A percentile compares a stretch with the other conserved stretches of the same genome.
These are phyloP conservation scores for Myotis vivesi DNA, from an alignment of 2,797 vertebrate genomes.

Conservation along the genomic window DNA sequence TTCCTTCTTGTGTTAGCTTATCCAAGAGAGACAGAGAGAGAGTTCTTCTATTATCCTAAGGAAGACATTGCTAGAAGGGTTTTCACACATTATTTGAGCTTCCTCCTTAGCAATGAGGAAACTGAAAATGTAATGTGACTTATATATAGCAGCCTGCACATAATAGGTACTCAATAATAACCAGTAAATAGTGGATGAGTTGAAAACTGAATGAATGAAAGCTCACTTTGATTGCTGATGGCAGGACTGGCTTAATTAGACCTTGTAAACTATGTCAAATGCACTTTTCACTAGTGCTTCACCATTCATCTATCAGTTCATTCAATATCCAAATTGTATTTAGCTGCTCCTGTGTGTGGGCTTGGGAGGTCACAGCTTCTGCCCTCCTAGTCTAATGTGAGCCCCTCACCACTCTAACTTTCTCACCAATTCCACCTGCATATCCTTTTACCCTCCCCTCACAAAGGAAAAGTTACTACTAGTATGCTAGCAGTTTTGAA, in stretches of 20 bases:
- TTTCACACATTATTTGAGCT: neutral
- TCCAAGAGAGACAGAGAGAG: conserved; percentile 42
- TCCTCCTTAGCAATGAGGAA: conserved; percentile 34
- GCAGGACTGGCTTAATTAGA: neutral
- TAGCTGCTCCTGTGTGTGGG: neutral
- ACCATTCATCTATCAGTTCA: neutral
- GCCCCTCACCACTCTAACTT: neutral
- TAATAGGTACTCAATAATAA: conserved; percentile 37
- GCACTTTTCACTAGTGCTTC: neutral
- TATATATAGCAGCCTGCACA: neutral
- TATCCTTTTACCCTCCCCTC: neutral
- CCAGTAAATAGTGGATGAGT: neutral
- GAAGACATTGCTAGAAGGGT: conserved; percentile 7
- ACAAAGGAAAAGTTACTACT: neutral
- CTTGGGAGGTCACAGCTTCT: neutral
- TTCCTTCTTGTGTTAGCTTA: conserved; percentile 18
- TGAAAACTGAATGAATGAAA: conserved; percentile 2
- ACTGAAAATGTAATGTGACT: neutral
- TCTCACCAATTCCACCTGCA: neutral
- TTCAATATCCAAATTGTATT: neutral
- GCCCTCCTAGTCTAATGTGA: neutral
- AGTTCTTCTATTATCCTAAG: neutral
- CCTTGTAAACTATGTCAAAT: neutral
- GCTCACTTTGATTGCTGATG: neutral
- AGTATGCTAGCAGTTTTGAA: neutral